Conservation (phyloP, 2,888 invertebrate species). For the Drosophila antonietae region DNA sequence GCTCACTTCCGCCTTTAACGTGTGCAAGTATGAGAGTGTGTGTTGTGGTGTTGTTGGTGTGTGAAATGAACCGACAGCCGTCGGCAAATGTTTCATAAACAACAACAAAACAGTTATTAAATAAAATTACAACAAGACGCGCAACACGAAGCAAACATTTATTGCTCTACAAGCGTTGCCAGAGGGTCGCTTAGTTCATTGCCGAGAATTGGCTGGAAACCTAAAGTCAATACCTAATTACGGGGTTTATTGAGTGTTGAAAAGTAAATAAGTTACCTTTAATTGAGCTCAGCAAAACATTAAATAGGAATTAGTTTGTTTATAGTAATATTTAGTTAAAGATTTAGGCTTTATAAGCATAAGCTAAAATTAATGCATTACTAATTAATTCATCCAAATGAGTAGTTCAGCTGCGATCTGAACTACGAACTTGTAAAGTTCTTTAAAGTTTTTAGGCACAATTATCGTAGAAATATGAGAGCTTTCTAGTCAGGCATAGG, state of each 20-base stretch:
- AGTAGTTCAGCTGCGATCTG: too few species aligned
- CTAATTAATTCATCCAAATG: too few species aligned
- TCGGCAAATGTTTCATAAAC: conserved; percentile 76
- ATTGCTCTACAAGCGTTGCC: conserved; percentile 42
- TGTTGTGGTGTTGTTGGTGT: conserved; percentile 38
- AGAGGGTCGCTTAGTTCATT: not conserved
- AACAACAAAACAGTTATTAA: conserved; percentile 78
- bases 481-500: not conserved
- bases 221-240: not conserved
- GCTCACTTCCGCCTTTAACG: conserved; percentile 60
- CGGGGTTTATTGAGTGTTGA: not conserved
- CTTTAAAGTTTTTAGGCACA: not conserved
- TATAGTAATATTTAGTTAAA: too few species aligned
- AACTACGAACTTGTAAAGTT: not conserved
- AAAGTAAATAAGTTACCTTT: not conserved
- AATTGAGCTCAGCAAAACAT: not conserved
- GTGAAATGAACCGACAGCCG: conserved; percentile 75
- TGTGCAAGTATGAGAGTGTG: conserved; percentile 8
- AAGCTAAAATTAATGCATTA: too few species aligned
- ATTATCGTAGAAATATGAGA: not conserved
- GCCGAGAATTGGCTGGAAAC: not conserved
- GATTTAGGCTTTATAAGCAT: not conserved
- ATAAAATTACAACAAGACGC: conserved; percentile 68
- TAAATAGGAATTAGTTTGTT: not conserved
- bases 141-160: conserved; percentile 44